These are phyloP conservation scores for Reticulitermes lucifugus DNA, from an alignment of 2,888 invertebrate species.

Conservation along the genomic window DNA sequence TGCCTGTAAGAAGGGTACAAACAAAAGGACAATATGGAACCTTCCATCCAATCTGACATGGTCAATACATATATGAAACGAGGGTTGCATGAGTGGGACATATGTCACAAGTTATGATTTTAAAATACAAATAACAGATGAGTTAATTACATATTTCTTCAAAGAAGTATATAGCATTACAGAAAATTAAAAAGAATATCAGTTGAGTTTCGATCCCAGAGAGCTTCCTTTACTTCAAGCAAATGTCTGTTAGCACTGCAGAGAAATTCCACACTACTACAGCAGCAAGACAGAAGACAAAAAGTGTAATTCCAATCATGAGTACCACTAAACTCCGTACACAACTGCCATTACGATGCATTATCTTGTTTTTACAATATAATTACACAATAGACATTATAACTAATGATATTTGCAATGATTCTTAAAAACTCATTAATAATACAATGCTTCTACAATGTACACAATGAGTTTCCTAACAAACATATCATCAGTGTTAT, in stretches of 20 bases:
- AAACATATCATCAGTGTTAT: constrained; percentile 19
- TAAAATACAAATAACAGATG: too few species aligned
- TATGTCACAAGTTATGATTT: too few species aligned
- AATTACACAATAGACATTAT: constrained; percentile 33
- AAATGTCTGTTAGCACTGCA: constrained; percentile 10
- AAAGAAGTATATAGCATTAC: background rate
- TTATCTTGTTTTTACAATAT: constrained; percentile 28
- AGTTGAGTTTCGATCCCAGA: constrained; percentile 8
- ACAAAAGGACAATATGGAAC: too few species aligned
- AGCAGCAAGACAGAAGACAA: background rate
- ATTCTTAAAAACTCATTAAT: constrained; percentile 30
- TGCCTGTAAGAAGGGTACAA: too few species aligned
- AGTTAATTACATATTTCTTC: too few species aligned
- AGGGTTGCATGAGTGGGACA: background rate
- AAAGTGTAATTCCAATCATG: constrained; percentile 4
- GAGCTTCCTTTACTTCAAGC: background rate
- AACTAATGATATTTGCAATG: constrained; percentile 38
- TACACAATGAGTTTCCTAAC: constrained; percentile 10
- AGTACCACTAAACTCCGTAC: background rate
- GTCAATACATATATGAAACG: background rate
- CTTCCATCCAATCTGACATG: too few species aligned
- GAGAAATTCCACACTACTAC: background rate
- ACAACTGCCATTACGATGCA: constrained; percentile 25
- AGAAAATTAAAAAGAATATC: background rate
- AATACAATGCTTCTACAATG: background rate